A percentile compares a stretch with the other conserved stretches of the same genome.
These are phyloP conservation scores for Cydia splendana DNA, from an alignment of 1,140 invertebrate genomes.

Conservation along the genomic window DNA sequence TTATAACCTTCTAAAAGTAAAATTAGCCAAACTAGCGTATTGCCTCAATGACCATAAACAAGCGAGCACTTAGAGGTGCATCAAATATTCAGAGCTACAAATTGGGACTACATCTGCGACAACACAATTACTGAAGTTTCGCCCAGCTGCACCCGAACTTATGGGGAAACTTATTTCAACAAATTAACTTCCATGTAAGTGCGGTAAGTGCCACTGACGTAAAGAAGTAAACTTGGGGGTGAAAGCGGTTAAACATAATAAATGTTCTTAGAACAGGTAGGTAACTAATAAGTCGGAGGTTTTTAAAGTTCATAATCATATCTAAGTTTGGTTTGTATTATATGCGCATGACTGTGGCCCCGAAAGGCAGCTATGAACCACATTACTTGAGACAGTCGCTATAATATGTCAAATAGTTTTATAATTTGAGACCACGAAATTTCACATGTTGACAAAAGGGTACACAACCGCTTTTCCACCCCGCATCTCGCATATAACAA, in stretches of 20 bases:
- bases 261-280: not conserved
- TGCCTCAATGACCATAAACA: constrained; percentile 14
- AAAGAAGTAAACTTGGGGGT: not conserved
- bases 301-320: too few relatives aligned
- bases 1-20: not conserved
- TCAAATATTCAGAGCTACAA: constrained; percentile 25
- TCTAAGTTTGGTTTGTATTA: too few relatives aligned
- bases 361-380: too few relatives aligned
- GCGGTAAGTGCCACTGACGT: not conserved
- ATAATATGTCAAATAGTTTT: too few relatives aligned
- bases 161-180: constrained; percentile 15
- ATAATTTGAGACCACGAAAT: too few relatives aligned
- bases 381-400: too few relatives aligned
- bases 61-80: constrained; percentile 9
- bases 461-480: too few relatives aligned
- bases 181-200: not conserved
- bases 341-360: too few relatives aligned
- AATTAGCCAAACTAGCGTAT: not conserved
- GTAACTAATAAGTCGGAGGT: not conserved
- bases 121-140: constrained; percentile 17
- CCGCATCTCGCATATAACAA: too few relatives aligned
- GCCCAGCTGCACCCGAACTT: constrained; percentile 15
- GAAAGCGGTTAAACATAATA: not conserved
- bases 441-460: too few relatives aligned
- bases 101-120: constrained; percentile 7